These are phyloP conservation scores for Pachymerium ferrugineum DNA, from an alignment of 2,888 invertebrate genomes.

Conservation along the genomic window DNA sequence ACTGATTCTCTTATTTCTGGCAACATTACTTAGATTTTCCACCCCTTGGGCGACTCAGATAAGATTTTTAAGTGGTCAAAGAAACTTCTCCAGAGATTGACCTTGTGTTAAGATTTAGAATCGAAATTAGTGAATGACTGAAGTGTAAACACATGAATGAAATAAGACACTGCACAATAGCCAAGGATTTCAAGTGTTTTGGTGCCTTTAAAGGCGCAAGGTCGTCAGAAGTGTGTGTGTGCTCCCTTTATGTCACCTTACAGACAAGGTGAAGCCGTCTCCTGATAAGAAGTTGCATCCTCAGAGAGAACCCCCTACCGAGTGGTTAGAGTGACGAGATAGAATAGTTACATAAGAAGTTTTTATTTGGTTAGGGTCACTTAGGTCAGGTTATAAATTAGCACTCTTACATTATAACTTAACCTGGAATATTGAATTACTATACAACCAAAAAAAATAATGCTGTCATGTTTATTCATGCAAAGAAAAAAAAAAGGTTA, in stretches of 20 bases:
- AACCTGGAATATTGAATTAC: constrained; percentile 14
- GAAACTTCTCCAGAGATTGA: neutral
- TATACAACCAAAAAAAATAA: neutral
- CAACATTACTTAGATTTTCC: neutral
- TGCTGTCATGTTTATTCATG: constrained; percentile 14
- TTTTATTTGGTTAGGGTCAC: constrained; percentile 15
- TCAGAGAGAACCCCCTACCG: neutral
- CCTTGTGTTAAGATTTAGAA: neutral
- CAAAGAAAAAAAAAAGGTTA: neutral
- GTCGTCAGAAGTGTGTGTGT: neutral
- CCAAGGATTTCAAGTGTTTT: constrained; percentile 10
- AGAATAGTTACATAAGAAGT: neutral
- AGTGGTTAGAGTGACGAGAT: constrained; percentile 1
- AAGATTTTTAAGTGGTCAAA: neutral
- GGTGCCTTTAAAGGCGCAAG: neutral
- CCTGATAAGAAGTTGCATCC: neutral
- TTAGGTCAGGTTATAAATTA: neutral
- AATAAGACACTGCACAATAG: neutral
- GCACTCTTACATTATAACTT: neutral
- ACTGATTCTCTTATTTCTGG: neutral
- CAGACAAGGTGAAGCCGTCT: neutral
- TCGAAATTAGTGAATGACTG: neutral
- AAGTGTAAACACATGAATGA: neutral
- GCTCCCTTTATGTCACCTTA: constrained; percentile 21
- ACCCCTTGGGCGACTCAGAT: neutral